Percentiles rank a stretch among this genome's conserved stretches.
These are phyloP conservation scores for Oryctes rhinoceros DNA, from an alignment of 1,140 invertebrate genomes.

Conservation along the genomic window DNA sequence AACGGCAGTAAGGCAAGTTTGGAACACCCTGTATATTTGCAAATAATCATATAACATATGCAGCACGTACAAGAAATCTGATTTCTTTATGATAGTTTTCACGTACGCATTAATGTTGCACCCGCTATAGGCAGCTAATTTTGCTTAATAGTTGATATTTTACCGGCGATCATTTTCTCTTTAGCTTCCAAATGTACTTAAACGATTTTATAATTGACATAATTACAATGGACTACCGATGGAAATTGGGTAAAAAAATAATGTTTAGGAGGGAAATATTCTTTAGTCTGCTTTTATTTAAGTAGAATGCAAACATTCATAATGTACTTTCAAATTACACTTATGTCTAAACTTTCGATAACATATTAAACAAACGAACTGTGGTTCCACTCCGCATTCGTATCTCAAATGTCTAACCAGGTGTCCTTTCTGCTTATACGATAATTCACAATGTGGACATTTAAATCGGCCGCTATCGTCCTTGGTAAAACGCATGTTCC, in stretches of 20 bases:
- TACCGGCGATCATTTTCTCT: too few species aligned
- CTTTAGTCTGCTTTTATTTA: neutral
- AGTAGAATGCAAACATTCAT: conserved; percentile 45
- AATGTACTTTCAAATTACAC: conserved; percentile 60
- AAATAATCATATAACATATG: too few species aligned
- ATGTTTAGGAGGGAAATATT: neutral
- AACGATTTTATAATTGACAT: too few species aligned
- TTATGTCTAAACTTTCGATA: conserved; percentile 62
- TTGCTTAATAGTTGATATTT: too few species aligned
- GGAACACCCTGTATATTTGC: too few species aligned
- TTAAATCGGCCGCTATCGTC: conserved; percentile 45
- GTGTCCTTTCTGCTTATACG: conserved; percentile 65
- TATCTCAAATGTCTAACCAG: conserved; percentile 65
- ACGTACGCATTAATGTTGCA: too few species aligned
- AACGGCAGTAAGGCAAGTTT: too few species aligned
- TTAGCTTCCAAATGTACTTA: too few species aligned
- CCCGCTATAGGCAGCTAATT: too few species aligned
- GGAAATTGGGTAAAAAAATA: neutral
- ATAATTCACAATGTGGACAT: conserved; percentile 64
- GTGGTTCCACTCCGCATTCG: conserved; percentile 66
- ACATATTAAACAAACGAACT: conserved; percentile 66
- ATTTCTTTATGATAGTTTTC: too few species aligned
- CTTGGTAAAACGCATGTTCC: conserved; percentile 6
- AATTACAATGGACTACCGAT: too few species aligned
- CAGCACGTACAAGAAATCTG: too few species aligned